These are phyloP conservation scores for Temnopleurus reevesii DNA, from an alignment of 53 echinoderm and acorn worm species.

Conservation along the genomic window DNA sequence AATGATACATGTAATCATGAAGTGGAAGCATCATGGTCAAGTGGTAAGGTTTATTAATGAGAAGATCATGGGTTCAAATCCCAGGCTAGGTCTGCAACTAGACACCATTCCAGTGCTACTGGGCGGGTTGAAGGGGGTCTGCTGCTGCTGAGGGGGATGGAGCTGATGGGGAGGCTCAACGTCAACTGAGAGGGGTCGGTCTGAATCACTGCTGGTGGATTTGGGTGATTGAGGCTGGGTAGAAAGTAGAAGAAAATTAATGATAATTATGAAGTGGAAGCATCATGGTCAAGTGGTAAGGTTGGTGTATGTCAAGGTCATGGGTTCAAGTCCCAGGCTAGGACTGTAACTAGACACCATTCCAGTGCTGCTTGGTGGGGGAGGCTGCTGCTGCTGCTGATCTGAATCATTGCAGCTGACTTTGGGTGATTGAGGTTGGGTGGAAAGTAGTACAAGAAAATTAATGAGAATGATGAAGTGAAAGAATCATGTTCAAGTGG, in stretches of 20 bases:
- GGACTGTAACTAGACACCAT: slow-evolving; percentile 62
- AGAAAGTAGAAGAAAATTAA: not conserved
- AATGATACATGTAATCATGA: no score
- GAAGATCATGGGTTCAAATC: no score
- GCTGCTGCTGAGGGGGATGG: no score
- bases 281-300: no score
- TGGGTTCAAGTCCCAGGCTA: no score
- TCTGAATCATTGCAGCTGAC: slow-evolving; percentile 61
- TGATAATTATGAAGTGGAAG: no score
- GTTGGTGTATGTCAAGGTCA: no score
- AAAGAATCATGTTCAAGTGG: no score
- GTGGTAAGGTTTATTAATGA: no score
- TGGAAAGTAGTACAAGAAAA: not conserved
- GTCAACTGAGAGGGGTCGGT: slow-evolving; percentile 83
- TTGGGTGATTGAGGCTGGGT: slow-evolving; percentile 58
- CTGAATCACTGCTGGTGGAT: slow-evolving; percentile 54
- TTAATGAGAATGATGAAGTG: no score
- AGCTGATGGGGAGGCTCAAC: slow-evolving; percentile 59
- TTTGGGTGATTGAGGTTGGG: slow-evolving; percentile 61
- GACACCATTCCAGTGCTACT: slow-evolving; percentile 44
- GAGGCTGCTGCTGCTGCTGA: slow-evolving; percentile 48
- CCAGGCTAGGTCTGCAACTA: slow-evolving; percentile 76
- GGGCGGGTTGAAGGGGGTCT: no score
- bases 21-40: no score
- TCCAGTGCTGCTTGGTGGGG: slow-evolving; percentile 56